Conservation (phyloP, 2,888 invertebrate genomes). For the Frankliniella fusca region DNA sequence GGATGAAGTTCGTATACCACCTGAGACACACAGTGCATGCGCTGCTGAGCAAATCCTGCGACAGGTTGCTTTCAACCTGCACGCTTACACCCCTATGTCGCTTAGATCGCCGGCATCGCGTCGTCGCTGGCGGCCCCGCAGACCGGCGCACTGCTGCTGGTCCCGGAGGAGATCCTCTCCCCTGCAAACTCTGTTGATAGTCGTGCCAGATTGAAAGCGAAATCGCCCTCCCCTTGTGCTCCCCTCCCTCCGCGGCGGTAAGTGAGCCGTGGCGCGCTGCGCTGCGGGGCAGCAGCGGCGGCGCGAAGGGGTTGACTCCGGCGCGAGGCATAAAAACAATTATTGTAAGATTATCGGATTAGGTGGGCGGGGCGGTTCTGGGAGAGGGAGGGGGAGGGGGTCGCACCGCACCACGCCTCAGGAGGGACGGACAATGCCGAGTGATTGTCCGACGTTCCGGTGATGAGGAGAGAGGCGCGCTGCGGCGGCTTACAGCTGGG, state of each 20-base stretch:
- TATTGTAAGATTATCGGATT: conserved; percentile 17
- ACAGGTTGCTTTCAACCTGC: too few species aligned
- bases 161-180: too few species aligned
- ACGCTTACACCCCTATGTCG: not conserved
- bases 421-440: not conserved
- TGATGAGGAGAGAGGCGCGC: too few species aligned
- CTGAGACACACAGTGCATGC: not conserved
- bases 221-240: too few species aligned
- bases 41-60: not conserved
- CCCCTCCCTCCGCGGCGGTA: too few species aligned
- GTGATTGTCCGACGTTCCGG: not conserved
- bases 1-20: not conserved
- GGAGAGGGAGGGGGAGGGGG: not conserved
- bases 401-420: too few species aligned
- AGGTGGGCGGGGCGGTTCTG: not conserved
- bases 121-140: not conserved
- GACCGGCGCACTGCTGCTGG: not conserved
- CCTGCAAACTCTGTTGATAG: too few species aligned
- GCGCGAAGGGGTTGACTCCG: not conserved
- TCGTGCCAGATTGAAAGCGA: too few species aligned
- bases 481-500: too few species aligned
- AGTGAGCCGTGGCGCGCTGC: too few species aligned
- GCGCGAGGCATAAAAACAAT: conserved; percentile 13
- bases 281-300: not conserved
- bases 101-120: not conserved